Evolutionary conservation across 2,797 vertebrate genomes (phyloP), one percentile per base, ranked within the genome.

Genomic region (Sebastes elongatus): DNA sequence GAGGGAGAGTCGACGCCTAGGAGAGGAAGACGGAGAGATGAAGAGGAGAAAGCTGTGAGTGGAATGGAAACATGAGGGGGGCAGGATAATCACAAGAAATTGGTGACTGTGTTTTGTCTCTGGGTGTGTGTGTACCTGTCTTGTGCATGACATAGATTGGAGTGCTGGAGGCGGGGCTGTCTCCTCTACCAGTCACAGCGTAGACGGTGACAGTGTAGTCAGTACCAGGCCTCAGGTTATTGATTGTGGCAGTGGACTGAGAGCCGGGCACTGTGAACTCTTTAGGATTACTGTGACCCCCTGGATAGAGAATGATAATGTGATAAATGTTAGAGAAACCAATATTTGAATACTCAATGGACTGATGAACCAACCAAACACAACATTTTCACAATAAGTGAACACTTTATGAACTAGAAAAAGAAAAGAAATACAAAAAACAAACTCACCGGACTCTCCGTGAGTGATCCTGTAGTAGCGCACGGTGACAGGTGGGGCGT

Each of bases 111-210:
- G 22, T 49, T 59, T 22, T 9, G 5, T 16, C 32, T 60, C 32
- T 13, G 4, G 7, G 7, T 57, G 42, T 33, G n/a, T 10, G 6
- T 46, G 61, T 94, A 98, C 98, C 97, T 92, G 98, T 99, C 92
- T 88, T 96, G 92, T 99, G 97, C 71, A 94, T 95, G 78, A 99
- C 96, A 2, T 96, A 96, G 91, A 99, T 93, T 0, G 99, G 98
- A 38, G 97, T 97, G 96, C 98, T 99, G 90, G 97, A 97, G 1
- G 97, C 98, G 0, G 99, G 99, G 82, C 98, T 99, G 92, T 99
- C 99, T 89, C 99, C 99, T 91, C 99, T 96, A 23, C 98, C 98
- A 0, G 98, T 99, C 71, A 99, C 97, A 33, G 98, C 98, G 0
- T 98, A 99, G 23, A 99, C 94, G 0, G 98, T 99, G 89, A 99